Evolutionary conservation across 1,140 invertebrate species (phyloP), one percentile per base, ranked within the genome.

Genomic region (Philopotamus ludificatus): DNA sequence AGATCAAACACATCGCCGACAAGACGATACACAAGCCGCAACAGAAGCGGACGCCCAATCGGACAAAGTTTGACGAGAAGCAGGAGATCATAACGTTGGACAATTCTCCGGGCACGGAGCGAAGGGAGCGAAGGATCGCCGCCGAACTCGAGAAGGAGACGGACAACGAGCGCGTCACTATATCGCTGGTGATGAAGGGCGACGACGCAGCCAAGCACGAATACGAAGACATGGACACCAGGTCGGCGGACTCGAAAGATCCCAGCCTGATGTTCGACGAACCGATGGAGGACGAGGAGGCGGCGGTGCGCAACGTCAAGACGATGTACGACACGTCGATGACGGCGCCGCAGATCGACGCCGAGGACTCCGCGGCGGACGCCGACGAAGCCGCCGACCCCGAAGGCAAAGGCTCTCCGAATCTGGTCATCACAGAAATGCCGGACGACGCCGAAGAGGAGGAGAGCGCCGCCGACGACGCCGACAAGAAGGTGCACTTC

Each of bases 1-100:
- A 85, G 75, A 78, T 85, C 7, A 85, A 83, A 74, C 81, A 83
- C 53, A 78, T 84, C 73, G 83, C 83, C 18, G 83, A 84, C 65
- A 82, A 83, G 73, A 83, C 83, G 57, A 77, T 84, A 66, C 81
- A 83, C 51, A 81, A 80, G 69, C 63, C 76, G 47, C 80, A 81
- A 61, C 77, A 76, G 66, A 82, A 83, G 68, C 81, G 82, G 60
- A 79, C 80, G 26, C 78, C 79, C 12, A 55, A 63, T 34, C 71
- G 75, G 49, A 79, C 77, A 68, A 76, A 75, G 70, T 73, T 75
- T 58, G 75, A 77, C 55, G 74, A 79, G 22, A 16, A 50, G 20
- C 79, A 80, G 72, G 78, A 80, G 74, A 80, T 81, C 63, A 73
- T 79, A 50, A 73, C 76, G 22, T 71, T 81, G 44, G 79, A 75